Conservation (phyloP, 2,888 invertebrate genomes). For the Phrixothrix hirtus region DNA sequence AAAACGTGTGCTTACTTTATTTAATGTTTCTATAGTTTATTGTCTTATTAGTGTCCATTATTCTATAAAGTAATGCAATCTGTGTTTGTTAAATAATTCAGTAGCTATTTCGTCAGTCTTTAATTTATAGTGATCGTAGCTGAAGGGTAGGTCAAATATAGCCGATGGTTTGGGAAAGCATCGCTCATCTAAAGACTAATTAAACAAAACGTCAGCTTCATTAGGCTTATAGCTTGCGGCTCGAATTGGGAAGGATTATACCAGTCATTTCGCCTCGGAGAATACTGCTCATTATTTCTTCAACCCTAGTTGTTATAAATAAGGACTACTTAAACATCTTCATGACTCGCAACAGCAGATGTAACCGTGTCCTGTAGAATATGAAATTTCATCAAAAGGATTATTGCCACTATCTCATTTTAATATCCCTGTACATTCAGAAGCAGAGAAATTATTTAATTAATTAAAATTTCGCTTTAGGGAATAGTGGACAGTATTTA, state of each 20-base stretch:
- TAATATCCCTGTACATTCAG: neutral
- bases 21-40: too few species aligned
- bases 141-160: conserved; percentile 7
- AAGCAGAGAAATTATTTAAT: neutral
- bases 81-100: conserved; percentile 8
- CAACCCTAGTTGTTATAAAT: conserved; percentile 18
- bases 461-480: neutral
- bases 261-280: conserved; percentile 28
- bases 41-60: too few species aligned
- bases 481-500: neutral
- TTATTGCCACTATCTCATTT: neutral
- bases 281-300: conserved; percentile 26
- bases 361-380: conserved; percentile 9
- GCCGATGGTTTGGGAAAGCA: conserved; percentile 8
- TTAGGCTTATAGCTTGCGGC: conserved; percentile 32
- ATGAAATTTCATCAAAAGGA: neutral
- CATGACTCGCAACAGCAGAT: conserved; percentile 7
- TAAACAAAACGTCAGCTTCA: conserved; percentile 35
- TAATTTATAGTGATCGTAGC: conserved; percentile 13
- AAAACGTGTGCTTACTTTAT: too few species aligned
- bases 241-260: conserved; percentile 24
- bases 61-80: conserved; percentile 3
- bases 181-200: conserved; percentile 28
- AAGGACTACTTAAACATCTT: conserved; percentile 15
- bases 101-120: conserved; percentile 5